Conservation (phyloP, 2,888 invertebrate genomes). For the Biston betularia region DNA sequence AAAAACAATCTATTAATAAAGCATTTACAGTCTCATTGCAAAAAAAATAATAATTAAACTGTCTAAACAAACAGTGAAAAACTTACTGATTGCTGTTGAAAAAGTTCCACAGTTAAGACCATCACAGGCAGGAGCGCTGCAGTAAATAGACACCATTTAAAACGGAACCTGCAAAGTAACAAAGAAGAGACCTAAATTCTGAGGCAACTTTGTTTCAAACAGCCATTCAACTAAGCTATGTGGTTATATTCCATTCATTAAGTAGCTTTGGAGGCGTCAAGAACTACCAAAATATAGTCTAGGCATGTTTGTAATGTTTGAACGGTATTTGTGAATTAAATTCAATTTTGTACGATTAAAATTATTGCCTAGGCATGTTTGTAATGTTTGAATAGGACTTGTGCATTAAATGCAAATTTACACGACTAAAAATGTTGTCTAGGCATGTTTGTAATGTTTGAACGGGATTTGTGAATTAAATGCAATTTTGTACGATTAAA, state of each 20-base stretch:
- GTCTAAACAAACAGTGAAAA: not conserved
- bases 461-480: too few relatives aligned
- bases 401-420: too few relatives aligned
- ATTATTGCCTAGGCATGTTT: too few relatives aligned
- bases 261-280: not conserved
- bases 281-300: not conserved
- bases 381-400: not conserved
- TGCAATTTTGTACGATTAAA: too few relatives aligned
- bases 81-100: not conserved
- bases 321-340: too few relatives aligned
- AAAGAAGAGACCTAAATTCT: constrained; percentile 23
- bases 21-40: not conserved
- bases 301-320: not conserved
- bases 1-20: too few relatives aligned
- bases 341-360: too few relatives aligned
- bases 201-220: constrained; percentile 18
- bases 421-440: too few relatives aligned
- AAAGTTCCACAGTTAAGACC: constrained; percentile 2
- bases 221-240: constrained; percentile 18
- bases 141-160: constrained; percentile 17
- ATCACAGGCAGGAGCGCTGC: constrained; percentile 14
- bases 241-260: constrained; percentile 19
- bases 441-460: too few relatives aligned
- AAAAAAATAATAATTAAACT: not conserved
- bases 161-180: constrained; percentile 15